Conservation (phyloP, 2,797 vertebrate genomes). For the Monodelphis domestica region DNA sequence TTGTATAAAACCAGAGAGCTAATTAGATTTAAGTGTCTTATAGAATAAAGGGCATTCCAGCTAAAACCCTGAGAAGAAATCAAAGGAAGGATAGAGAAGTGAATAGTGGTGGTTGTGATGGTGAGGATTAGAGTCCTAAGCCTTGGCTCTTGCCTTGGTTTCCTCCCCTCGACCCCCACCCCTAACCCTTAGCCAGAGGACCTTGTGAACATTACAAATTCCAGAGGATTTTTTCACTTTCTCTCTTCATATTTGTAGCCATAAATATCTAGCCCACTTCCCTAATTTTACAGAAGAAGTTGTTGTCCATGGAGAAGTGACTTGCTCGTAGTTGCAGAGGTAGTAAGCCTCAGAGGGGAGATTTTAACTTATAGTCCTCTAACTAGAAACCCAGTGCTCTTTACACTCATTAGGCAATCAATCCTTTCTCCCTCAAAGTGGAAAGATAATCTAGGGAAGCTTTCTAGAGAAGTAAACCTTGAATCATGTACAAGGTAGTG, state of each 20-base stretch:
- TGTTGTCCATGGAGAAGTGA: not conserved
- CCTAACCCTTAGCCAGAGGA: no score
- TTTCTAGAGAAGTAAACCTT: not conserved
- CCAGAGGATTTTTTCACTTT: no score
- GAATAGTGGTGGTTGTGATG: no score
- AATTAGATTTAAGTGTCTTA: not conserved
- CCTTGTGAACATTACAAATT: no score
- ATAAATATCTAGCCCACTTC: not conserved
- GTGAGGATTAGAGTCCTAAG: no score
- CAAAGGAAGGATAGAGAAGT: no score
- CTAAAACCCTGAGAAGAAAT: not conserved
- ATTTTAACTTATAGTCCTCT: not conserved
- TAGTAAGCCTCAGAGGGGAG: not conserved
- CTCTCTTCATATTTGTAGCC: not conserved
- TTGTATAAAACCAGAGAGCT: no score
- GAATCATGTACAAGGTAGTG: not conserved
- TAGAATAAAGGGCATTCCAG: no score
- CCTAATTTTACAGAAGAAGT: not conserved
- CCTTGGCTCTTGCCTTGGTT: no score
- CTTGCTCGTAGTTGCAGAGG: not conserved
- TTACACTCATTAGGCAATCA: not conserved
- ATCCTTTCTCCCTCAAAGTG: not conserved
- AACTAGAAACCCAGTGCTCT: not conserved
- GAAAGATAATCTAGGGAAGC: not conserved
- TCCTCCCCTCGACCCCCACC: no score